Evolutionary conservation across 2,113 vertebrate genomes (phyloP), one percentile per base, ranked within the genome.

Genomic region (Felis chaus): DNA sequence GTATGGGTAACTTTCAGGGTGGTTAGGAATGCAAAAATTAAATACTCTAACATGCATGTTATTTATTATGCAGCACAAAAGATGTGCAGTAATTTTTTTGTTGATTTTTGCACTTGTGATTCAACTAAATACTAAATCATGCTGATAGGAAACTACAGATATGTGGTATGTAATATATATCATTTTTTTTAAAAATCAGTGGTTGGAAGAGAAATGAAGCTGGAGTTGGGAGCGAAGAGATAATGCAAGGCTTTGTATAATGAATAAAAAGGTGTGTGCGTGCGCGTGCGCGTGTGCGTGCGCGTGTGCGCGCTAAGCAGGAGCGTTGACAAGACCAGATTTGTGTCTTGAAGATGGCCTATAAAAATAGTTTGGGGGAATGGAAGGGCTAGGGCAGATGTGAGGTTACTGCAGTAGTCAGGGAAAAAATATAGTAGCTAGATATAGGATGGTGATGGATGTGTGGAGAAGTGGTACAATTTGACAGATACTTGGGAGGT

Each of bases 81-180:
- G 41, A 0, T 86, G 11, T n/a, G 81, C 39, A 55, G 83, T 97
- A 87, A 53, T 95, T 68, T 80, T 89, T 78, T 80, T 89, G 15
- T 74, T 89, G 45, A 19, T 48, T 87, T 86, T 95, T 74, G 63
- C 41, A 50, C 86, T 96, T 55, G n/a, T 90, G n/a, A 61, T 65
- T 41, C 29, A 87, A 0, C 73, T 82, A 82, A 92, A 74, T 66
- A 78, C 48, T 79, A 65, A 95, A 55, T 76, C 6, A 16, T 86
- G 16, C 33, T 91, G 33, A 82, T 69, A 48, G 69, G 78, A 78
- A 91, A 83, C 53, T 91, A 66, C 6, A 76, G 23, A 41, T 87
- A 68, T 4, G 7, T 76, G 71, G 29, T 79, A 69, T 82, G 4
- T 63, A 71, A 66, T n/a, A 36, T 27, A 33, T 55, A 10, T 88